These are phyloP conservation scores for Trichomalopsis sarcophagae DNA, from an alignment of 1,140 invertebrate genomes.

Conservation along the genomic window DNA sequence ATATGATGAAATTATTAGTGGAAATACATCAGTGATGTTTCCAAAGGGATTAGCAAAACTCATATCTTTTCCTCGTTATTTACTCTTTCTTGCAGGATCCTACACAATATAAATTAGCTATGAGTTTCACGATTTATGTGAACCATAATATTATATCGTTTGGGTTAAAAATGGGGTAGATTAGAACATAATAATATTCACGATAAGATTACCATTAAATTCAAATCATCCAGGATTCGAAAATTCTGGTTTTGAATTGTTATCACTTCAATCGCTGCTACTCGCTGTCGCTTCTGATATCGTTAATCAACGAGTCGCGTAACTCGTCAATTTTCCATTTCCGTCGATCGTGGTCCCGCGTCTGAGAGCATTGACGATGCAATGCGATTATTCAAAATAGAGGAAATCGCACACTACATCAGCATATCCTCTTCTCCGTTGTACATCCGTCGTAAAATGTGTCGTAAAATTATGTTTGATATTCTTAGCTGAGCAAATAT, in stretches of 20 bases:
- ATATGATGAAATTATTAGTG: neutral
- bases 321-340: conserved; percentile 37
- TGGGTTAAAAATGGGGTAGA: no score
- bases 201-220: neutral
- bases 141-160: no score
- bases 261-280: neutral
- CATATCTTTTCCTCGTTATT: no score
- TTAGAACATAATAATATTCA: no score
- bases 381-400: conserved; percentile 24
- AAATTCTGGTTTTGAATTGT: neutral
- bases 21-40: no score
- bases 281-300: neutral
- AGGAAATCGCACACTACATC: conserved; percentile 19
- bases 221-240: neutral
- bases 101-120: no score
- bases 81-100: no score
- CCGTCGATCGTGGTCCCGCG: neutral
- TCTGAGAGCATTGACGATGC: conserved; percentile 6
- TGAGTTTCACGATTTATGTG: no score
- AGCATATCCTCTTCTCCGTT: neutral
- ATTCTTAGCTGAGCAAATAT: no score
- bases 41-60: no score
- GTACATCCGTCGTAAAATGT: neutral
- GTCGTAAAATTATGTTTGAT: no score
- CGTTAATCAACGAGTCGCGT: neutral